Evolutionary conservation across 2,797 vertebrate species (phyloP).

Genomic region (Cyprinella venusta): DNA sequence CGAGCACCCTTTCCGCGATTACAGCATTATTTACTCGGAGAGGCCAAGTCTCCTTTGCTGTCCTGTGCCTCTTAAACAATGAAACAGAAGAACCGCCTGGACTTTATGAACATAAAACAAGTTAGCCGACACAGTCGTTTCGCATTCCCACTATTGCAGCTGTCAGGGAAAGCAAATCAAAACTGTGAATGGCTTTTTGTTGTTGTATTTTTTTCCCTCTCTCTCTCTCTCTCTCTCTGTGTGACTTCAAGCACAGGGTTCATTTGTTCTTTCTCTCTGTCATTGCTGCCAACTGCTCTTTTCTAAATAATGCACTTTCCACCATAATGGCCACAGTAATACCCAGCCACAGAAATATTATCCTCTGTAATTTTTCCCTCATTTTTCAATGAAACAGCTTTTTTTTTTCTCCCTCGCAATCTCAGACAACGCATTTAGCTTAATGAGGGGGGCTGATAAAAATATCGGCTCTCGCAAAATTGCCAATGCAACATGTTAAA

Average conservation of each 20-base stretch:
- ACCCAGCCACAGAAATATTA: constrained; percentile 44
- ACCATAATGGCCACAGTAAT: constrained; percentile 57
- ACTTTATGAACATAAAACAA: constrained; percentile 66
- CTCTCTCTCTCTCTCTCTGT: not conserved
- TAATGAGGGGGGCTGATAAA: constrained; percentile 48
- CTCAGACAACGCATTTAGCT: constrained; percentile 46
- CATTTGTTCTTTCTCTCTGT: constrained; percentile 55
- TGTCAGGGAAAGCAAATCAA: constrained; percentile 65
- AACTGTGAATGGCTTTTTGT: constrained; percentile 55
- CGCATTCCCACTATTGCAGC: constrained; percentile 60
- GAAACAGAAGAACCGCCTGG: constrained; percentile 56
- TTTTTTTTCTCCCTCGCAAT: constrained; percentile 19
- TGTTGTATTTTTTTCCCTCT: not conserved
- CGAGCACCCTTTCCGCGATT: constrained; percentile 55
- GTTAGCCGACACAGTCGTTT: constrained; percentile 58
- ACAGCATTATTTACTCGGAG: constrained; percentile 60
- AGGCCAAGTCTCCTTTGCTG: constrained; percentile 59
- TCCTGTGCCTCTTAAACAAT: constrained; percentile 61
- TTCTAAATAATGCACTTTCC: constrained; percentile 62
- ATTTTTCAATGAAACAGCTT: constrained; percentile 29
- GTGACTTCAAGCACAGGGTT: constrained; percentile 48
- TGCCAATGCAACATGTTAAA: constrained; percentile 43
- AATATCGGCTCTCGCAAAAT: constrained; percentile 40
- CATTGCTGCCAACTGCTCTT: constrained; percentile 55
- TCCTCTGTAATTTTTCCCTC: constrained; percentile 11